A percentile compares a stretch with the other conserved stretches of the same genome.
phyloP scores from a whole-genome alignment of 2,888 invertebrate species.

The Scaptomyza caliginosa region DNA sequence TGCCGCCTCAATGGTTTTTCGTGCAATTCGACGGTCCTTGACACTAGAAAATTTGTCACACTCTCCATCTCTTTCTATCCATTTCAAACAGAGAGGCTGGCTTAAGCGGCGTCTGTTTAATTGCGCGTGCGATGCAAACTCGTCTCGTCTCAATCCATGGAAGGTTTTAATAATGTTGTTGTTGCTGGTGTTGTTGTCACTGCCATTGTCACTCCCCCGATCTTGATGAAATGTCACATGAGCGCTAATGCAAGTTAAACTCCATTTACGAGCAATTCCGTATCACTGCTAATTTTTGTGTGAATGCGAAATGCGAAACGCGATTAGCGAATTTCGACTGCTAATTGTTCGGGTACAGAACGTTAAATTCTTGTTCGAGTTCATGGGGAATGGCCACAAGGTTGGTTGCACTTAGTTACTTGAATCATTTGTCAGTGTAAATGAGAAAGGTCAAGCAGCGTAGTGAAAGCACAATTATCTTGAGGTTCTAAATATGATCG shows the following conservation, averaged over 20 bases:
- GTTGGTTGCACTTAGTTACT: conserved; percentile 1
- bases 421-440: conserved; percentile 14
- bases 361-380: conserved; percentile 41
- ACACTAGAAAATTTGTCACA: conserved; percentile 72
- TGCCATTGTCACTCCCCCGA: conserved; percentile 35
- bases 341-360: conserved; percentile 36
- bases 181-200: conserved; percentile 37
- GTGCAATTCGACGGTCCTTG: conserved; percentile 48
- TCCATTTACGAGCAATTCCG: conserved; percentile 67
- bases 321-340: conserved; percentile 16
- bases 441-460: conserved; percentile 54
- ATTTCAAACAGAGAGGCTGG: neutral
- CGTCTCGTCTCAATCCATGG: conserved; percentile 63
- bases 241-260: conserved; percentile 80
- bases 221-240: conserved; percentile 78
- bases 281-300: conserved; percentile 67
- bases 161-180: conserved; percentile 36
- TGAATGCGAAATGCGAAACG: conserved; percentile 42
- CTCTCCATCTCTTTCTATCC: conserved; percentile 20
- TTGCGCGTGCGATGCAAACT: conserved; percentile 74
- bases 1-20: conserved; percentile 69
- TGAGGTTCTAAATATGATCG: neutral
- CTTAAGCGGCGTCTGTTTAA: conserved; percentile 58
- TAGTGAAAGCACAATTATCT: neutral
- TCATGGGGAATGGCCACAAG: conserved; percentile 55